A percentile compares a stretch with the other conserved stretches of the same genome.
phyloP scores from a whole-genome alignment of 30 jellyfish, hydroid and myxozoan species.

The Euphysa ruthae region DNA sequence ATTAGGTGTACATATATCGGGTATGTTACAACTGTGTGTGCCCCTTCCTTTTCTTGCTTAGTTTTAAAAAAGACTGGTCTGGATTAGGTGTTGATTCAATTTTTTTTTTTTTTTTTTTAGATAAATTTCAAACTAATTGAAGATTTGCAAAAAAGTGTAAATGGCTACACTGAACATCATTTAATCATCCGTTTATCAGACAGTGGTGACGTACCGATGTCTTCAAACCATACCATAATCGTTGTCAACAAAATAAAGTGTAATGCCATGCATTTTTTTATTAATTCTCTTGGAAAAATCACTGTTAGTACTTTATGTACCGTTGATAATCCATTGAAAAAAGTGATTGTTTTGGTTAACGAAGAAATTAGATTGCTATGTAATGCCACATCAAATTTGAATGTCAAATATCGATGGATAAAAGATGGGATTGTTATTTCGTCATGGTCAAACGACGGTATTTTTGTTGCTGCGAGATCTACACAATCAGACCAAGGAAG shows the following conservation, averaged over 20 bases:
- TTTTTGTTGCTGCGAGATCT: constrained; percentile 4
- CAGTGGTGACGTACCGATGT: constrained; percentile 30
- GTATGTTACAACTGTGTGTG: no score
- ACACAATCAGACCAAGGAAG: constrained; percentile 51
- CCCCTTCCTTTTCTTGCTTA: no score
- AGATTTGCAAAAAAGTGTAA: background rate
- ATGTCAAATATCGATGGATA: constrained; percentile 58
- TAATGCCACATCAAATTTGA: constrained; percentile 45
- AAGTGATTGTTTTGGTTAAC: background rate
- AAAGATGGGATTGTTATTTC: constrained; percentile 73
- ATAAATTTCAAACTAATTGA: background rate
- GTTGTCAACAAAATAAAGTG: constrained; percentile 36
- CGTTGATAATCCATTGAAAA: constrained; percentile 1
- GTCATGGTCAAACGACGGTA: constrained; percentile 34
- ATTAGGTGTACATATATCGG: no score
- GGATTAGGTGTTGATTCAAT: no score
- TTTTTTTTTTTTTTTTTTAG: background rate
- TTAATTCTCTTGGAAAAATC: constrained; percentile 34
- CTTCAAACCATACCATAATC: constrained; percentile 35
- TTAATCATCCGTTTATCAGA: constrained; percentile 54
- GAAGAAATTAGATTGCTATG: constrained; percentile 1
- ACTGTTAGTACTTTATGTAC: constrained; percentile 55
- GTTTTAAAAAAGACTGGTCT: no score
- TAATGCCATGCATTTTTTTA: constrained; percentile 45
- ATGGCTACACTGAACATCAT: constrained; percentile 31